phyloP scores from a whole-genome alignment of 2,888 invertebrate species.

The Drosophila demipolita region DNA sequence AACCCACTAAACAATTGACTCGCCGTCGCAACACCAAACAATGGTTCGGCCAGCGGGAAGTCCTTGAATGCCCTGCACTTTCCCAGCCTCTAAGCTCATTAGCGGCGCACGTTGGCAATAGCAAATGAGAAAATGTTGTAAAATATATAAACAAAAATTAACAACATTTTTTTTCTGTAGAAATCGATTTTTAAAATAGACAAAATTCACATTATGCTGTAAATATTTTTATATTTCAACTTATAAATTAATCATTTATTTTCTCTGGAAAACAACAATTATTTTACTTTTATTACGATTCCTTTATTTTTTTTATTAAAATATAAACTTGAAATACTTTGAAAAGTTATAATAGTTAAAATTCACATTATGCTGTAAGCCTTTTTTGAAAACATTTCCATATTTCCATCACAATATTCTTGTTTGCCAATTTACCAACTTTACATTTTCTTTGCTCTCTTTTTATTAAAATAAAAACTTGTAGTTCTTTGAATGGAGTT shows the following conservation, averaged over 20 bases:
- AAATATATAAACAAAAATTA: background rate
- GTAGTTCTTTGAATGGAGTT: background rate
- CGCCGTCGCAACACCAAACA: conserved; percentile 22
- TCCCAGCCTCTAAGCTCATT: background rate
- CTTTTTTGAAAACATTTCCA: too few species aligned
- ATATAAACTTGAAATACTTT: background rate
- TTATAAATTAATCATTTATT: too few species aligned
- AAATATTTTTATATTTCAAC: too few species aligned
- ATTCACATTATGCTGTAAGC: too few species aligned
- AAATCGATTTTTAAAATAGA: background rate
- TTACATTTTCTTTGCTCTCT: too few species aligned
- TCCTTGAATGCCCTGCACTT: conserved; percentile 39
- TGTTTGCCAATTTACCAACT: too few species aligned
- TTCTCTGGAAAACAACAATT: background rate
- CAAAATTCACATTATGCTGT: background rate
- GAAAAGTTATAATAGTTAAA: too few species aligned
- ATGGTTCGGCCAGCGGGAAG: conserved; percentile 17
- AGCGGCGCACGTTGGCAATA: background rate
- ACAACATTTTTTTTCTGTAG: background rate
- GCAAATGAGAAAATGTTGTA: background rate
- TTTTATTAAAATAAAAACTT: too few species aligned
- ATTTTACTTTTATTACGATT: background rate
- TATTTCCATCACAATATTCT: too few species aligned
- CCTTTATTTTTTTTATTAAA: background rate
- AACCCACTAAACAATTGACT: conserved; percentile 67